phyloP scores from a whole-genome alignment of 2,888 invertebrate genomes.

The Drosophila flavopinicola region DNA sequence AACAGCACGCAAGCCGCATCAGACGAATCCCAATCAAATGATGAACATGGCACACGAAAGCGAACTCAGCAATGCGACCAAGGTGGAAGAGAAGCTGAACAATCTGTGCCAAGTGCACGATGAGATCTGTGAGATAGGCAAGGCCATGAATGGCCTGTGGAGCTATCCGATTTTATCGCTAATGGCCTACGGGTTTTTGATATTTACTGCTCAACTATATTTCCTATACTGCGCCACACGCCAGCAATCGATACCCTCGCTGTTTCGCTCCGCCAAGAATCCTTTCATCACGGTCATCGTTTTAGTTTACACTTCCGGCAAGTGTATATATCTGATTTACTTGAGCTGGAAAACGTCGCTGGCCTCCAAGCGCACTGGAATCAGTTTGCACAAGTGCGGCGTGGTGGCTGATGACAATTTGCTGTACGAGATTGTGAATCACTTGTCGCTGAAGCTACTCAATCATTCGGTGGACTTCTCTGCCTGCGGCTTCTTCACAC shows the following conservation, averaged over 20 bases:
- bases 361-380: conserved; percentile 83
- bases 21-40: conserved; percentile 40
- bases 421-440: conserved; percentile 84
- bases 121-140: conserved; percentile 84
- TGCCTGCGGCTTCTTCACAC: conserved; percentile 84
- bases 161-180: conserved; percentile 83
- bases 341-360: conserved; percentile 84
- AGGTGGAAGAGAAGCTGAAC: conserved; percentile 83
- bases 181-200: conserved; percentile 84
- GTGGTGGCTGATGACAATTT: conserved; percentile 83
- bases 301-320: conserved; percentile 82
- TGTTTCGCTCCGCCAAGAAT: conserved; percentile 83
- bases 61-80: conserved; percentile 76
- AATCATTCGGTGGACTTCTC: conserved; percentile 84
- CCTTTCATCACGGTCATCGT: conserved; percentile 78
- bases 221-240: conserved; percentile 84
- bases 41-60: conserved; percentile 71
- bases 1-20: conserved; percentile 39
- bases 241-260: conserved; percentile 81
- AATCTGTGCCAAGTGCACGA: conserved; percentile 84
- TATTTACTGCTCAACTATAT: conserved; percentile 84
- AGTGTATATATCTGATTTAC: conserved; percentile 83
- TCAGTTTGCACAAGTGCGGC: conserved; percentile 84
- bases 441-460: conserved; percentile 83
- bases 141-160: conserved; percentile 83